A percentile compares a stretch with the other conserved stretches of the same genome.
These are phyloP conservation scores for Eupeodes corollae DNA, from an alignment of 1,140 invertebrate genomes.

Conservation along the genomic window DNA sequence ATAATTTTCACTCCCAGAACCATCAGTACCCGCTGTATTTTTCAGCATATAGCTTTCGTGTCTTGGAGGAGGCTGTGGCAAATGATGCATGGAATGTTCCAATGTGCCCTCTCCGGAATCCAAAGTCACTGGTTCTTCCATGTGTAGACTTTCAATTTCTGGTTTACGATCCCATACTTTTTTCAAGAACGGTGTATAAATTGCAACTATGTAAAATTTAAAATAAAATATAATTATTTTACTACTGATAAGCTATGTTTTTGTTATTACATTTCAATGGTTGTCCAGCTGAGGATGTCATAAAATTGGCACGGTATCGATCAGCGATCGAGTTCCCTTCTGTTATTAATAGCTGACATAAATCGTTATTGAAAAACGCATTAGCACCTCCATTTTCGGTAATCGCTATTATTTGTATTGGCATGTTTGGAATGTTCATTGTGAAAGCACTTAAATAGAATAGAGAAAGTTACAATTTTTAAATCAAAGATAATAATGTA, in stretches of 20 bases:
- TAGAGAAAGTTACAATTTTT: background rate
- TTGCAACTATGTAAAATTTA: conserved; percentile 58
- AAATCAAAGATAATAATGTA: background rate
- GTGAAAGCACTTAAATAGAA: conserved; percentile 68
- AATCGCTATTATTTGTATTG: conserved; percentile 89
- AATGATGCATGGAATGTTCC: conserved; percentile 51
- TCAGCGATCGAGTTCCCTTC: conserved; percentile 90
- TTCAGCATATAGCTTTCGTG: conserved; percentile 53
- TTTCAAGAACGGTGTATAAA: conserved; percentile 92
- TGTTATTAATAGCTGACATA: conserved; percentile 80
- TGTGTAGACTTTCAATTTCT: conserved; percentile 85
- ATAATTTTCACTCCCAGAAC: conserved; percentile 67
- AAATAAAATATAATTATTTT: conserved; percentile 4
- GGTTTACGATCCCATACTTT: conserved; percentile 92
- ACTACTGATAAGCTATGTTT: background rate
- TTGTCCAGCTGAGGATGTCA: conserved; percentile 48
- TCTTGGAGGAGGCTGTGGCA: conserved; percentile 51
- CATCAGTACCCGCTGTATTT: conserved; percentile 34
- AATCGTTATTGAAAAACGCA: conserved; percentile 82
- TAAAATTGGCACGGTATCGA: conserved; percentile 81
- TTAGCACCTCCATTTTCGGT: conserved; percentile 75
- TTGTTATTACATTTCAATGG: conserved; percentile 29
- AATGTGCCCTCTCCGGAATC: conserved; percentile 59
- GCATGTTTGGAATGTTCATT: conserved; percentile 85
- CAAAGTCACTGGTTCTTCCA: conserved; percentile 61